Conservation (phyloP, 2,888 invertebrate species). For the Incurvaria masculella region DNA sequence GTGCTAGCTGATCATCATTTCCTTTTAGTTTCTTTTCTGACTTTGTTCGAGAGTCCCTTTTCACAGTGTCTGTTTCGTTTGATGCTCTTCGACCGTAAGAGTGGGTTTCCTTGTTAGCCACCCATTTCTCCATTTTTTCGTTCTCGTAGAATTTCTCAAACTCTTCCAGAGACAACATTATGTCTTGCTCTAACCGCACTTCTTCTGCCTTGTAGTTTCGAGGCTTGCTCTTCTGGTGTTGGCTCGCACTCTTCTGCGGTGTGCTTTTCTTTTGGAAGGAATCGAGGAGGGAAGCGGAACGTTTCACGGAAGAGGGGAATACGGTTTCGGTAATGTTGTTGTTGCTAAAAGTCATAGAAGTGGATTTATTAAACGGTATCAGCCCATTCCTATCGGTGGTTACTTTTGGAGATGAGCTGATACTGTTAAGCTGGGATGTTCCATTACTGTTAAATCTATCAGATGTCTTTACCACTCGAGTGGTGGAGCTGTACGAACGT, state of each 20-base stretch:
- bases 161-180: slow-evolving; percentile 51
- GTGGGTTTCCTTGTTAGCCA: slow-evolving; percentile 25
- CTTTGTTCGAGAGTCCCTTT: slow-evolving; percentile 31
- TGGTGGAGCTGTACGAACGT: slow-evolving; percentile 48
- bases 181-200: slow-evolving; percentile 36
- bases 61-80: slow-evolving; percentile 26
- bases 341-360: slow-evolving; percentile 57
- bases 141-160: slow-evolving; percentile 48
- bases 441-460: slow-evolving; percentile 34
- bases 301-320: slow-evolving; percentile 53
- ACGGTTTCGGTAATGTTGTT: slow-evolving; percentile 47
- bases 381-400: slow-evolving; percentile 29
- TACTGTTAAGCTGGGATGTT: slow-evolving; percentile 33
- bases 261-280: slow-evolving; percentile 43
- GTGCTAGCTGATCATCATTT: slow-evolving; percentile 29
- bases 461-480: slow-evolving; percentile 41
- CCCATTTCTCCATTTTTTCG: slow-evolving; percentile 32
- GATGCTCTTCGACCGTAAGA: slow-evolving; percentile 21
- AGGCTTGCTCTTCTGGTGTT: slow-evolving; percentile 33
- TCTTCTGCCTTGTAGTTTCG: slow-evolving; percentile 40
- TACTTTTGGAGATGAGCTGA: slow-evolving; percentile 36
- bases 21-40: slow-evolving; percentile 36
- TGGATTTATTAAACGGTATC: slow-evolving; percentile 49
- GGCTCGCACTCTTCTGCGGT: slow-evolving; percentile 24
- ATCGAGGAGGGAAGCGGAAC: slow-evolving; percentile 55